phyloP scores from a whole-genome alignment of 2,113 vertebrate genomes.

The Acanthisitta chloris region DNA sequence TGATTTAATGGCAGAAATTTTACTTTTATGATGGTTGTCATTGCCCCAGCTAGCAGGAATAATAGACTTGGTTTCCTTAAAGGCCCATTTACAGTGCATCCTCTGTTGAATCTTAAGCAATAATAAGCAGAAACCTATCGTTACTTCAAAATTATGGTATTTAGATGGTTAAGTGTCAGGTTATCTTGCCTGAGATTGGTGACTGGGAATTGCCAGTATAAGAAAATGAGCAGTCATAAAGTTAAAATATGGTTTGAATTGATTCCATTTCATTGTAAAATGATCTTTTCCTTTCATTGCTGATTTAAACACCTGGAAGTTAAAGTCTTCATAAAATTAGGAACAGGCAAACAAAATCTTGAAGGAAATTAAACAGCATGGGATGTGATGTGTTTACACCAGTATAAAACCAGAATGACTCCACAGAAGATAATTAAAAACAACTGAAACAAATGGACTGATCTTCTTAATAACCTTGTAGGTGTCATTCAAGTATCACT shows the following conservation, averaged over 20 bases:
- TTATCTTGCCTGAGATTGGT: not conserved
- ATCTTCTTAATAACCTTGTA: not conserved
- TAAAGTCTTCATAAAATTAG: conserved; percentile 2
- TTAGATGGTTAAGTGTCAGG: conserved; percentile 1
- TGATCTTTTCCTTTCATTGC: not conserved
- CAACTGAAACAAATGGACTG: not conserved
- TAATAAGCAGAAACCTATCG: not conserved
- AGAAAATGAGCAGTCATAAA: conserved; percentile 11
- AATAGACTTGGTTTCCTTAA: not conserved
- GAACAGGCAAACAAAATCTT: not conserved
- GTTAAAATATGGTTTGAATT: not conserved
- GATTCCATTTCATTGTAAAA: not conserved
- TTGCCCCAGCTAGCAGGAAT: not conserved
- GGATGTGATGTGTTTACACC: not conserved
- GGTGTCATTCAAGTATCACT: not conserved
- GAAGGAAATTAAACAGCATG: not conserved
- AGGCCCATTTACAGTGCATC: not conserved
- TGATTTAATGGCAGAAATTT: conserved; percentile 34
- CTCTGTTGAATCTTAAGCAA: conserved; percentile 37
- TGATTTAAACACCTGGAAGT: conserved; percentile 39
- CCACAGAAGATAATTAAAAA: conserved; percentile 22
- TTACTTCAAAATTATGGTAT: not conserved
- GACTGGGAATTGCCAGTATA: not conserved
- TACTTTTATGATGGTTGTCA: not conserved
- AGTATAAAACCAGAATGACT: not conserved